Base-by-base conservation (phyloP, 2,888 invertebrate species). In the Parnassius mnemosyne region DNA sequence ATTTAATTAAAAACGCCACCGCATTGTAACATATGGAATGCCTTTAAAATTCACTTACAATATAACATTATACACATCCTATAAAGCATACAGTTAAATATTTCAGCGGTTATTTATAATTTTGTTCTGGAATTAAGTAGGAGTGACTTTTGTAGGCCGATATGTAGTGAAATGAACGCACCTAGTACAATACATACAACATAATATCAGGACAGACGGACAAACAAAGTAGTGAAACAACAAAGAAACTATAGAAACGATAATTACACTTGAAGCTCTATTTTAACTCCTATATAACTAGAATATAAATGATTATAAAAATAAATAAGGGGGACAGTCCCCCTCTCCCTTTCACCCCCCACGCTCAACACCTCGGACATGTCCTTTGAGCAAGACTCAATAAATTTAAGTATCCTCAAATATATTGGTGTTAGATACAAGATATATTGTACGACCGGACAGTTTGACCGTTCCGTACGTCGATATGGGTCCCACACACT, bases 261-360 rank as follows among this genome's bases (percentile, higher is more conserved):
- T 74, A 79, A 79, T 79, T 78, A 85, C 84, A 85, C 81, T 83
- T 78, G 79, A 68, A 83, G 80, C 78, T 80, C 78, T 81, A 81
- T 68, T 49, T 72, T 74, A 66, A 81, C 79, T 80, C 82, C 84
- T 87, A 87, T 73, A 81, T 78, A 34, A 34, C 85, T 89, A 89
- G 74, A 81, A 84, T 87, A 89, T 87, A 87, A 89, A 89, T 84
- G 88, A 87, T 89, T 89, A 90, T 85, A 89, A 90, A 89, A 90
- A 90, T 89, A 90, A 89, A 89, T 89, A 89, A 84, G 87, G 85
- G 85, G 80, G 63, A 51, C 77, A 71, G 67, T 69, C 73, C 74
- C 81, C 81, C 84, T 81, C 81, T 77, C 80, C 83, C 83, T 80
- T 71, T 76, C 76, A 76, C 81, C 77, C 71, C 65, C 60, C 73